Base-by-base conservation (phyloP, 1,140 invertebrate genomes). In the Leguminivora glycinivorella region DNA sequence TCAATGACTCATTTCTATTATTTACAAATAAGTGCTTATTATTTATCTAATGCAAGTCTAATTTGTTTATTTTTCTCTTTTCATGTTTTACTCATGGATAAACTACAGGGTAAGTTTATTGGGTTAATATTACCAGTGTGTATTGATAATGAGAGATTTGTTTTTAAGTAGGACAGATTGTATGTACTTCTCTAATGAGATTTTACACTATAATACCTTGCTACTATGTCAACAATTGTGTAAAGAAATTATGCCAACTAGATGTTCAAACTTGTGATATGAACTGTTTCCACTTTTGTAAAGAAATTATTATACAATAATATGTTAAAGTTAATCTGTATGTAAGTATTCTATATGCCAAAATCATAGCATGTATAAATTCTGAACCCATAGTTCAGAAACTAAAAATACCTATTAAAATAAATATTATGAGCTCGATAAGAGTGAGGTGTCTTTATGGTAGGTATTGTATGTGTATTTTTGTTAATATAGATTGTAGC, bases 1-100 rank as follows among this genome's bases (percentile, higher is more conserved):
- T 67, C 14, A 38, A 81, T 88, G 82, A 85, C 72, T 87, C 83
- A 87, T 79, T 22, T 43, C 67, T 71, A 17, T 77, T 85, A 83
- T 83, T 86, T 83, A 84, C 79, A 80, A 87, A 83, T 78, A 83
- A 58, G 71, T 75, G 72, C 70, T 73, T 56, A 70, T 40, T 19
- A 70, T 17, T 40, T 66, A 66, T 72, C 66, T 66, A 52, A 74
- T 26, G 66, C 56, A 22, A 72, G 56, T 71, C 14, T 63, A 74
- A 67, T 68, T 47, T 72, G 10, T 29, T 67, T 71, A 52, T 72
- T 9, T 71, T 73, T 72, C 76, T 77, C 81, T 70, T 79, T 80
- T 88, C 84, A 87, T 89, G 82, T 79, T 72, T 26, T 70, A 67
- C 2, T 69, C 52, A 43, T 73, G 60, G 60, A 34, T 56, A 66